Conservation (phyloP, 2,113 vertebrate species). For the Pseudorectes ferrugineus region DNA sequence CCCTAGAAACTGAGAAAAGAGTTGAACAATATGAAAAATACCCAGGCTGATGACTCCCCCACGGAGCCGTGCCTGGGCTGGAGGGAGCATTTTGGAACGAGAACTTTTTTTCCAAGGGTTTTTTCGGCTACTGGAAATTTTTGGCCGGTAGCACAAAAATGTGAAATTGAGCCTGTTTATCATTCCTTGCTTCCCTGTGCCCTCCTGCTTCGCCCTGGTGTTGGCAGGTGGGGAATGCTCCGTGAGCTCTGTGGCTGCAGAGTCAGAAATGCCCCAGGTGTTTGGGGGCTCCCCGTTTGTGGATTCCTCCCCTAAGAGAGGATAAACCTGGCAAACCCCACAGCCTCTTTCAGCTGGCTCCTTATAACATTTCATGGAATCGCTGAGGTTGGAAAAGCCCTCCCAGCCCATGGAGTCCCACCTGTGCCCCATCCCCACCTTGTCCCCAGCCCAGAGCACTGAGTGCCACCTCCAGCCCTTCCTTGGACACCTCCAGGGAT, state of each 20-base stretch:
- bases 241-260: neutral
- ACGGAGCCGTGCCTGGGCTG: neutral
- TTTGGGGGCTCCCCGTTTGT: neutral
- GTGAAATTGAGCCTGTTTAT: neutral
- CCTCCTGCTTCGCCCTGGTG: neutral
- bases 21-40: constrained; percentile 31
- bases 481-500: neutral
- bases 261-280: neutral
- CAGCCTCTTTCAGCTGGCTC: neutral
- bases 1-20: constrained; percentile 62
- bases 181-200: neutral
- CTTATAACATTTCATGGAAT: neutral
- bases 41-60: neutral
- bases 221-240: neutral
- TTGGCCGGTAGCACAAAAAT: neutral
- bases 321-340: neutral
- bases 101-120: neutral
- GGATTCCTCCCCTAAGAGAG: neutral
- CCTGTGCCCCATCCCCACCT: accelerated
- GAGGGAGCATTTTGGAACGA: neutral
- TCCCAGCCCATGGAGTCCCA: accelerated
- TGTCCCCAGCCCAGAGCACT: neutral
- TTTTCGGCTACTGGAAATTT: neutral
- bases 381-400: neutral
- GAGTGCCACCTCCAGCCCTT: neutral